Conservation (phyloP, 2,797 vertebrate species). For the Gila robusta region DNA sequence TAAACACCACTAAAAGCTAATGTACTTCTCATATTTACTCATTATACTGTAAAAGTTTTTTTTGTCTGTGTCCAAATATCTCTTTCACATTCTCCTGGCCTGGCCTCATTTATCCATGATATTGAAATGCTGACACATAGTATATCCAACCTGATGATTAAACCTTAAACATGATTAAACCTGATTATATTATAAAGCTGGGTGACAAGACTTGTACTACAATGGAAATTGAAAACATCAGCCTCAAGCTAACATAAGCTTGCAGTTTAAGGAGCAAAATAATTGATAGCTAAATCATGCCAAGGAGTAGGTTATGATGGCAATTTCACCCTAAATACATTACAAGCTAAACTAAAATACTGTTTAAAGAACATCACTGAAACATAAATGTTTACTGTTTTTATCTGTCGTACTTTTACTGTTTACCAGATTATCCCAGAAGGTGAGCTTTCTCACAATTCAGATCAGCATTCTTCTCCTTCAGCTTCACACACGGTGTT, state of each 20-base stretch:
- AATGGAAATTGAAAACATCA: background rate
- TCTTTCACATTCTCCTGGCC: background rate
- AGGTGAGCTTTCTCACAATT: background rate
- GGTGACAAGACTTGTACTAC: no score
- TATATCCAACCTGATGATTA: background rate
- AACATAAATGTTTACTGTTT: background rate
- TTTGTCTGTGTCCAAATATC: background rate
- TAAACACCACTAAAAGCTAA: background rate
- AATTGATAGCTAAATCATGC: background rate
- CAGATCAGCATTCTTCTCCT: background rate
- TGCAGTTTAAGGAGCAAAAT: background rate
- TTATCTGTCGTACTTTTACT: background rate
- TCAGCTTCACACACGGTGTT: background rate
- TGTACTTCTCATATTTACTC: background rate
- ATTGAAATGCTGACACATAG: background rate
- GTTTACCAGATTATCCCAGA: background rate
- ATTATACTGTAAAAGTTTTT: background rate
- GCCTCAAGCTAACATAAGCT: background rate
- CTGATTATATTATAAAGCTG: background rate
- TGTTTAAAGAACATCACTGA: background rate
- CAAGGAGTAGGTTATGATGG: background rate
- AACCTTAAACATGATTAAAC: slow-evolving; percentile 5
- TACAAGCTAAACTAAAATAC: background rate
- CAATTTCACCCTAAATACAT: background rate
- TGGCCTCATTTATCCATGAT: background rate